Percentiles rank a stretch among this genome's conserved stretches.
Conservation (phyloP, 2,888 invertebrate species). For the Epirrhoe alternata region DNA sequence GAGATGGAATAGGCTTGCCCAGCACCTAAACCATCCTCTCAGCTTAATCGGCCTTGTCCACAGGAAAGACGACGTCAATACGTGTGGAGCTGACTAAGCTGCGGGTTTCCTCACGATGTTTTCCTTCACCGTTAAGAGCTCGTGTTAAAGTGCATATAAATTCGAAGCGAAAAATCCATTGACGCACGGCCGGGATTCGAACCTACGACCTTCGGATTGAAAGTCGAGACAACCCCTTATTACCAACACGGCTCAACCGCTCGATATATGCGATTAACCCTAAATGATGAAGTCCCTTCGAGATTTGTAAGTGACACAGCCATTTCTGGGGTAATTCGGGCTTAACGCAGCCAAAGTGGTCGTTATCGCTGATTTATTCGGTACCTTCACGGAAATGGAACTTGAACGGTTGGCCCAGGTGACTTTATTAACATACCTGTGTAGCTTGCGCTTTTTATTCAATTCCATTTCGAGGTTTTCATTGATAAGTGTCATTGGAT, state of each 20-base stretch:
- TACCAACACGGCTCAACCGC: not conserved
- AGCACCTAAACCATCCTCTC: too few relatives aligned
- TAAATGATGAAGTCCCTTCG: not conserved
- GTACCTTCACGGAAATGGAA: slow-evolving; percentile 27
- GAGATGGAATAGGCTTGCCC: too few relatives aligned
- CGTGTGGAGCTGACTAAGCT: too few relatives aligned
- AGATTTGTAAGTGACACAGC: slow-evolving; percentile 16
- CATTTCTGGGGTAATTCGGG: slow-evolving; percentile 28
- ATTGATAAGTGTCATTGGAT: slow-evolving; percentile 23
- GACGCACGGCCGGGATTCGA: too few relatives aligned
- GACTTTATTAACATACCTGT: slow-evolving; percentile 35
- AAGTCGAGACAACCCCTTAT: too few relatives aligned
- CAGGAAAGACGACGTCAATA: too few relatives aligned
- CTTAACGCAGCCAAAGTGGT: slow-evolving; percentile 30
- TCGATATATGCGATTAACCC: not conserved
- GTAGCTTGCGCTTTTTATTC: slow-evolving; percentile 31
- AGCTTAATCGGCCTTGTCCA: too few relatives aligned
- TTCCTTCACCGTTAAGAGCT: too few relatives aligned
- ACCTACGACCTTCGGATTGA: too few relatives aligned
- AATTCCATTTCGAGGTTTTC: slow-evolving; percentile 14
- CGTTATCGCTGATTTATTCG: slow-evolving; percentile 35
- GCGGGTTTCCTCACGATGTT: too few relatives aligned
- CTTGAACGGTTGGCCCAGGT: slow-evolving; percentile 21
- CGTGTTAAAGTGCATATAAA: too few relatives aligned
- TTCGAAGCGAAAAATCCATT: too few relatives aligned